A percentile compares a stretch with the other conserved stretches of the same genome.
phyloP scores from a whole-genome alignment of 1,140 invertebrate species.

The Cydia splendana region DNA sequence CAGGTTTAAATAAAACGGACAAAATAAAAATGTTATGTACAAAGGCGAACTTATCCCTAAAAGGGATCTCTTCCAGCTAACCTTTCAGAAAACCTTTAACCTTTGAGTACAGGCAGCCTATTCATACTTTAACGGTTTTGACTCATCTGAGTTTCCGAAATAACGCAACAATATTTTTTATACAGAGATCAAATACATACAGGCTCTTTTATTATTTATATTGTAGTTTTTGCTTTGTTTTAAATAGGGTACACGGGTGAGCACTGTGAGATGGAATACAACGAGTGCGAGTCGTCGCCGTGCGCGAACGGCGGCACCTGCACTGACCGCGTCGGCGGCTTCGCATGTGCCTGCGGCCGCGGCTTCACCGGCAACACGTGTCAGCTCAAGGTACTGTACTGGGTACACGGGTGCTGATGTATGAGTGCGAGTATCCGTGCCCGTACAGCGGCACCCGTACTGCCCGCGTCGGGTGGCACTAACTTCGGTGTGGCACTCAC shows the following conservation, averaged over 20 bases:
- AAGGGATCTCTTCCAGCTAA: too few species aligned
- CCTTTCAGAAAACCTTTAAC: too few species aligned
- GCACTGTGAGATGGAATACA: slow-evolving; percentile 88
- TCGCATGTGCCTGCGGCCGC: slow-evolving; percentile 88
- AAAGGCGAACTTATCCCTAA: too few species aligned
- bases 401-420: slow-evolving; percentile 41
- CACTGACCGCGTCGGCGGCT: slow-evolving; percentile 87
- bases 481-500: too few species aligned
- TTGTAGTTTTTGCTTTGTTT: background rate
- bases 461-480: slow-evolving; percentile 83
- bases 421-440: slow-evolving; percentile 94
- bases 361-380: slow-evolving; percentile 89
- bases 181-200: too few species aligned
- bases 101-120: too few species aligned
- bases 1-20: too few species aligned
- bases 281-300: slow-evolving; percentile 94
- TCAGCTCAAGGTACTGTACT: slow-evolving; percentile 80
- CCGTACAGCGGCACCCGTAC: slow-evolving; percentile 88
- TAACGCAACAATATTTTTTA: too few species aligned
- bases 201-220: background rate
- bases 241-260: slow-evolving; percentile 86
- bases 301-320: slow-evolving; percentile 92
- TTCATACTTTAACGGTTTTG: too few species aligned
- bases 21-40: too few species aligned
- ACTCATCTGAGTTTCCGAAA: too few species aligned